Base-by-base conservation (phyloP, 2,888 invertebrate species). In the Candidula unifasciata region DNA sequence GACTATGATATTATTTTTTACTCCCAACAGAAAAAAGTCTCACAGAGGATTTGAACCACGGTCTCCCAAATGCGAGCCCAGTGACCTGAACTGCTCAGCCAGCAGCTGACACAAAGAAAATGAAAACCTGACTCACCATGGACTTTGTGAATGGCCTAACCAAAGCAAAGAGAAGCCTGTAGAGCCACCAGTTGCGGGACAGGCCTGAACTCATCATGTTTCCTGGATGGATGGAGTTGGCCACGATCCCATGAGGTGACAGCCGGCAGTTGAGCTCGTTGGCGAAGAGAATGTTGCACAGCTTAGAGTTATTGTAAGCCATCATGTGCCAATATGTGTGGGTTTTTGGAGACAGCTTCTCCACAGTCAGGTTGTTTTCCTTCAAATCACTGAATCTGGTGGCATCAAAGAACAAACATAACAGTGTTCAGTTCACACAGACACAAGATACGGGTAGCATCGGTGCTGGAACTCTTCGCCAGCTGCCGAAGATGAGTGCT, bases 61-160 rank as follows among this genome's bases (percentile, higher is more conserved):
- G n/a, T n/a, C n/a, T n/a, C n/a, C n/a, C n/a, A n/a, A n/a, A n/a
- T n/a, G n/a, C n/a, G n/a, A n/a, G n/a, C n/a, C n/a, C n/a, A n/a
- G n/a, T n/a, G n/a, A n/a, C n/a, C n/a, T n/a, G n/a, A n/a, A n/a
- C n/a, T n/a, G n/a, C n/a, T n/a, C n/a, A n/a, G n/a, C n/a, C n/a
- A n/a, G n/a, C n/a, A n/a, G n/a, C n/a, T n/a, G n/a, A n/a, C n/a
- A n/a, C n/a, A n/a, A n/a, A n/a, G n/a, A n/a, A 44, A 44, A 44
- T n/a, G 8, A n/a, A n/a, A 35, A 68, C 37, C 64, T 54, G 27
- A 90, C 95, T 95, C 94, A 97, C 97, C 95, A 98, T 93, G 37
- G 97, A 97, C 94, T 99, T 99, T 0, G 98, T 98, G 94, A 99
- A 99, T 13, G 98, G 98, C 83, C 97, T 95, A 21, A 96, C 96